Percentiles rank a stretch among this genome's conserved stretches.
These are phyloP conservation scores for Rhopalosiphum maidis DNA, from an alignment of 1,140 invertebrate species.

Conservation along the genomic window DNA sequence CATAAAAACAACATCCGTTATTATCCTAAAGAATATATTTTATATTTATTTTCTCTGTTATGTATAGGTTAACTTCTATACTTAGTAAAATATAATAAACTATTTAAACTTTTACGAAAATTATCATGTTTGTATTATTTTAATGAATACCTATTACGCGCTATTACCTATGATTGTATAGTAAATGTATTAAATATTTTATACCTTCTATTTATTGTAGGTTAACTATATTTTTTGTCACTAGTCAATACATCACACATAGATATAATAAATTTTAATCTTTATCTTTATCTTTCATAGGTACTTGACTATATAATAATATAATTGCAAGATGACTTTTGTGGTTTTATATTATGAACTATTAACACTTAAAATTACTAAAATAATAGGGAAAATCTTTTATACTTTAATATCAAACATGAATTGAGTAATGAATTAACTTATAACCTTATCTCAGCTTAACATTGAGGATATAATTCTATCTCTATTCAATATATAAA, in stretches of 20 bases:
- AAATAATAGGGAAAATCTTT: background rate
- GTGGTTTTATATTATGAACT: background rate
- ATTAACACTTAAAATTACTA: background rate
- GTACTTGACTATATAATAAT: background rate
- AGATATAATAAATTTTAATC: background rate
- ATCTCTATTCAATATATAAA: background rate
- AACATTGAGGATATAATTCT: background rate
- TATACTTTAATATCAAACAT: background rate
- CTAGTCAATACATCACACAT: background rate
- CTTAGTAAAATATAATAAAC: background rate
- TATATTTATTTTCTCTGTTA: background rate
- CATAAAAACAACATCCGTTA: slow-evolving; percentile 32
- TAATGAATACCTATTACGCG: background rate
- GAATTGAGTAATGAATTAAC: background rate
- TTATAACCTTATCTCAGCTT: background rate
- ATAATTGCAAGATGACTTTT: background rate
- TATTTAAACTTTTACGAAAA: background rate
- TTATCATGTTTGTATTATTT: background rate
- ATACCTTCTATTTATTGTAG: background rate
- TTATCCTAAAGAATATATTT: slow-evolving; percentile 15
- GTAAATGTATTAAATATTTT: background rate
- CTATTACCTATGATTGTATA: background rate
- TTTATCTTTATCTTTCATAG: background rate
- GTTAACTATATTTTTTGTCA: no score
- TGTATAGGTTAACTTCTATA: background rate